These are phyloP conservation scores for Amblyteles armatorius DNA, from an alignment of 2,888 invertebrate genomes.

Conservation along the genomic window DNA sequence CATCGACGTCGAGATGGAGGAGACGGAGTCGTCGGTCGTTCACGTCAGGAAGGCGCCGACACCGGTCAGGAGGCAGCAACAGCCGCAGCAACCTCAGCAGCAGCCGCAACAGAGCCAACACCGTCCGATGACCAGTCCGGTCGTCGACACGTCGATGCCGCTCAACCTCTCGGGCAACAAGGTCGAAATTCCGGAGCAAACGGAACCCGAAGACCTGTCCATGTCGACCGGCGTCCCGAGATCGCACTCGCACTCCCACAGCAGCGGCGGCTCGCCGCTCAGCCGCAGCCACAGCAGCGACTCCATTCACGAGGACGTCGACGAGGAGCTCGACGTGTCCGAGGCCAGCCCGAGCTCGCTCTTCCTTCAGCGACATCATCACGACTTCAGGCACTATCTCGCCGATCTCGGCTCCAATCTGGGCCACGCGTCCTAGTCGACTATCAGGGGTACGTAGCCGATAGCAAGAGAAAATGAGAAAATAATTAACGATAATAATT, in stretches of 20 bases:
- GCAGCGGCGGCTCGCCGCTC: conserved; percentile 85
- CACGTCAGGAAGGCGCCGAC: conserved; percentile 72
- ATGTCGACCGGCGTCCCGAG: conserved; percentile 87
- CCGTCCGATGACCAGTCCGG: conserved; percentile 78
- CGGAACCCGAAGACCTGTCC: conserved; percentile 96
- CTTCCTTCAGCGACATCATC: conserved; percentile 83
- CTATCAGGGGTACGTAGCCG: conserved; percentile 74
- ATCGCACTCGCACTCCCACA: conserved; percentile 84
- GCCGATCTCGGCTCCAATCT: conserved; percentile 66
- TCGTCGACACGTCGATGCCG: conserved; percentile 85
- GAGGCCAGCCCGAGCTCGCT: conserved; percentile 84
- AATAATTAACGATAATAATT: not conserved
- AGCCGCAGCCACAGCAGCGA: conserved; percentile 85
- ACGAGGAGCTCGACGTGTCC: conserved; percentile 86
- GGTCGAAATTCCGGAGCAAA: conserved; percentile 91
- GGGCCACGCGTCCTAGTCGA: conserved; percentile 77
- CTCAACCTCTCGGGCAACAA: conserved; percentile 85
- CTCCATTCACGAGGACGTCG: conserved; percentile 85
- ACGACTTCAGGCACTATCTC: conserved; percentile 67
- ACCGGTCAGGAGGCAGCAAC: conserved; percentile 73
- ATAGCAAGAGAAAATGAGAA: conserved; percentile 24
- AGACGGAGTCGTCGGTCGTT: conserved; percentile 84
- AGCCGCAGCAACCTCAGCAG: conserved; percentile 76
- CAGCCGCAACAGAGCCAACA: conserved; percentile 82
- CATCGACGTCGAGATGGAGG: conserved; percentile 85